Base-by-base conservation (phyloP, 2,113 vertebrate species). In the Nematolebias whitei region DNA sequence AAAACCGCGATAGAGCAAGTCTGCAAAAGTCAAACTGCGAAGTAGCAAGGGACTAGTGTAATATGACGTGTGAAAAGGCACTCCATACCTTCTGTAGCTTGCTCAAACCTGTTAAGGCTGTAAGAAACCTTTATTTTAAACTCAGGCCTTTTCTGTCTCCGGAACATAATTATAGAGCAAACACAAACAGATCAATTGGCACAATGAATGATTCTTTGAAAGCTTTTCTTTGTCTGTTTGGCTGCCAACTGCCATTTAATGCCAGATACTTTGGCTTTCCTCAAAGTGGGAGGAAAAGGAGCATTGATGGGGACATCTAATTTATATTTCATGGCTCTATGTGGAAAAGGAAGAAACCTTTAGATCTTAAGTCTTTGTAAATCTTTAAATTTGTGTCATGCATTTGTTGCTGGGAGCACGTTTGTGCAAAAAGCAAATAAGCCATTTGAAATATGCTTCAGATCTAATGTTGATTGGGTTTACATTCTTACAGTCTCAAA, bases 131-230 rank as follows among this genome's bases (percentile, higher is more conserved):
- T 38, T 81, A 78, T 82, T 74, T 72, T 74, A 83, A 68, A 73
- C 39, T 4, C 0, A 0, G 29, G 32, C 63, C 61, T 70, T 44
- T 76, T 69, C 48, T 81, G 70, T 62, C 51, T 60, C 53, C 51
- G 45, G 14, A 68, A 66, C 47, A 75, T 70, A 58, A 80, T 74
- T 78, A 66, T 58, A 66, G 66, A 72, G 65, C 56, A 48, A 59
- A 44, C 68, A 83, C 74, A 78, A 79, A 87, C 75, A 82, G 86
- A 87, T 72, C 79, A 82, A 83, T 81, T 56, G 71, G 80, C 53
- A 14, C 68, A 73, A 58, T 82, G 71, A 82, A 79, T 82, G 75
- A 85, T 87, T 85, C 72, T 78, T 81, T 83, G 75, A 69, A 75
- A 68, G 70, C 76, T 47, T 51, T 35, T 78, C 59, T 80, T 73